Percentiles rank a stretch among this genome's conserved stretches.
phyloP scores from a whole-genome alignment of 2,888 invertebrate genomes.

The Coecobrya sp. region DNA sequence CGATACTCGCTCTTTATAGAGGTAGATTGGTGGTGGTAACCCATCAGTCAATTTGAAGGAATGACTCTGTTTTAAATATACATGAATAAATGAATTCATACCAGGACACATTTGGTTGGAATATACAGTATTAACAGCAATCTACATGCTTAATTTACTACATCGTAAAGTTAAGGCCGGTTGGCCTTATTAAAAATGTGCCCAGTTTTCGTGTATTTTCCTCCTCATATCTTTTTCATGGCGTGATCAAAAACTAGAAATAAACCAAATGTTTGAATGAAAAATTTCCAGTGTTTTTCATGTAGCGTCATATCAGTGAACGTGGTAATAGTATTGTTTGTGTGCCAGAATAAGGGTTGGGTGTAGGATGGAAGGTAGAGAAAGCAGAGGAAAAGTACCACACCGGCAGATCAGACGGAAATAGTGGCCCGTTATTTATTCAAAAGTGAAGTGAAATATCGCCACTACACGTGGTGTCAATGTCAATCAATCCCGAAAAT shows the following conservation, averaged over 20 bases:
- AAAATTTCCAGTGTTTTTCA: background rate
- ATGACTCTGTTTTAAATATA: constrained; percentile 4
- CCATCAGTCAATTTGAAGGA: background rate
- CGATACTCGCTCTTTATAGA: background rate
- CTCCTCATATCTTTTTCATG: background rate
- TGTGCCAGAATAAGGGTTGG: background rate
- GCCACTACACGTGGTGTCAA: background rate
- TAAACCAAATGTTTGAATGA: background rate
- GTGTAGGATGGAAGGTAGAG: background rate
- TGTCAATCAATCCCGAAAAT: background rate
- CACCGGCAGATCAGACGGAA: background rate
- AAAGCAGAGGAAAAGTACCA: background rate
- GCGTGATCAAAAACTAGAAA: background rate
- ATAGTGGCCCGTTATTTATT: background rate
- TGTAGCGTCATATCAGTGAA: background rate
- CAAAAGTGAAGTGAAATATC: background rate
- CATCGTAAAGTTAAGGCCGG: background rate
- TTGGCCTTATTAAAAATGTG: constrained; percentile 1
- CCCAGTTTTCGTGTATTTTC: background rate
- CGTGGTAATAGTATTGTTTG: background rate
- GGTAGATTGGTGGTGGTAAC: background rate
- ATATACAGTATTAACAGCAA: background rate
- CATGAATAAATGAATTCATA: background rate
- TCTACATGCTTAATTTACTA: background rate
- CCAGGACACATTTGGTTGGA: background rate